A percentile compares a stretch with the other conserved stretches of the same genome.
Evolutionary conservation across 2,113 vertebrate genomes (phyloP).

Genomic region (Chlorocebus sabaeus): DNA sequence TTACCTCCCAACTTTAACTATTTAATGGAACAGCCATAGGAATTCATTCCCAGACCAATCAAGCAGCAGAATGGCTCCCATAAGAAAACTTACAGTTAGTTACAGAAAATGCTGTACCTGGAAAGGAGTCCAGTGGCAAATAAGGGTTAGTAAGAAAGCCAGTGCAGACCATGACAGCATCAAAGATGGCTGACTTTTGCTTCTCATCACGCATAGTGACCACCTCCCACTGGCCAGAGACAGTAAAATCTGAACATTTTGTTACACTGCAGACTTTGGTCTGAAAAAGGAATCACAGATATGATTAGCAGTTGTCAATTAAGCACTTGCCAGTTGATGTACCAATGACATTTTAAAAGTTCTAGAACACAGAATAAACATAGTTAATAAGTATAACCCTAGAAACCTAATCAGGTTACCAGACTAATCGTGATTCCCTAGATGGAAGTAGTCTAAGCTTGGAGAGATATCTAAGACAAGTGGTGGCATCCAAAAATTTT

Average conservation of each 20-base stretch:
- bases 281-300: constrained; percentile 76
- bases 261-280: constrained; percentile 85
- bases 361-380: background rate
- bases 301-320: background rate
- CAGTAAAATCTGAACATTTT: constrained; percentile 84
- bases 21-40: background rate
- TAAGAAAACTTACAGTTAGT: background rate
- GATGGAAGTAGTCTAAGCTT: background rate
- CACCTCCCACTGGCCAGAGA: constrained; percentile 91
- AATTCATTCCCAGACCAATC: background rate
- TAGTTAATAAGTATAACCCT: background rate
- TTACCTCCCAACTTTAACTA: background rate
- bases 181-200: constrained; percentile 84
- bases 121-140: constrained; percentile 85
- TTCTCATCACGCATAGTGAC: constrained; percentile 80
- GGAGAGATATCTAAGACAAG: background rate
- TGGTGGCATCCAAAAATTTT: background rate
- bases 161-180: constrained; percentile 90
- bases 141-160: constrained; percentile 85
- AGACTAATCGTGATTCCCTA: background rate
- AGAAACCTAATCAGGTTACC: background rate
- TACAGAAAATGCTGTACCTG: constrained; percentile 83
- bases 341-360: background rate
- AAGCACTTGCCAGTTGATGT: background rate
- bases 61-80: background rate